These are phyloP conservation scores for Sussaba pulchella DNA, from an alignment of 2,888 invertebrate genomes.

Conservation along the genomic window DNA sequence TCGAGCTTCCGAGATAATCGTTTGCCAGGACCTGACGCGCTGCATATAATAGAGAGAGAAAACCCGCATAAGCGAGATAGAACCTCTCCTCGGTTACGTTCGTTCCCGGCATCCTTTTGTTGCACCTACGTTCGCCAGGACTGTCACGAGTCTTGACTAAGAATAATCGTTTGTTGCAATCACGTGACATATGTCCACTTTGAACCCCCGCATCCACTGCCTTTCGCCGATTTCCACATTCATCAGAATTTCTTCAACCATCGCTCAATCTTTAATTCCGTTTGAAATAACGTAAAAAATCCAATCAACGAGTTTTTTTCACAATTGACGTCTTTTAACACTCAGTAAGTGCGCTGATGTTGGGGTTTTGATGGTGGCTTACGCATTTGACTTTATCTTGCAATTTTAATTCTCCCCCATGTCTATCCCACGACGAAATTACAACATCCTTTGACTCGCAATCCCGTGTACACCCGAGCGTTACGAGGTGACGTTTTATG, in stretches of 20 bases:
- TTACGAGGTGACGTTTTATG: conserved; percentile 47
- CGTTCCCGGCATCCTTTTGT: conserved; percentile 75
- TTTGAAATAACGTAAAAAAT: background rate
- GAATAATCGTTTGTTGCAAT: conserved; percentile 54
- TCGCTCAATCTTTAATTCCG: no score
- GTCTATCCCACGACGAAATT: conserved; percentile 31
- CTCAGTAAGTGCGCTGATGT: no score
- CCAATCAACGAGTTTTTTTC: no score
- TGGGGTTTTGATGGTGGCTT: background rate
- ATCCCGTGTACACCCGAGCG: conserved; percentile 20
- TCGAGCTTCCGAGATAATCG: conserved; percentile 71
- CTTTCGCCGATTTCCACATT: conserved; percentile 39
- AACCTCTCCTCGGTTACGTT: conserved; percentile 62
- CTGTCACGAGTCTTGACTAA: conserved; percentile 72
- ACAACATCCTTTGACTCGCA: conserved; percentile 6
- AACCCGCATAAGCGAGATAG: conserved; percentile 13
- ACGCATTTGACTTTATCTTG: conserved; percentile 35
- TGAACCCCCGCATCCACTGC: conserved; percentile 63
- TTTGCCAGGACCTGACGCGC: conserved; percentile 54
- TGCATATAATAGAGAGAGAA: conserved; percentile 16
- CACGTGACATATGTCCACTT: conserved; percentile 37
- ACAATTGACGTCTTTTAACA: no score
- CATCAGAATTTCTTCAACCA: no score
- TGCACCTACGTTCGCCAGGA: conserved; percentile 70
- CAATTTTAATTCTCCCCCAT: conserved; percentile 28